phyloP scores from a whole-genome alignment of 2,888 invertebrate genomes.

The Parapristionchus giblindavisi region DNA sequence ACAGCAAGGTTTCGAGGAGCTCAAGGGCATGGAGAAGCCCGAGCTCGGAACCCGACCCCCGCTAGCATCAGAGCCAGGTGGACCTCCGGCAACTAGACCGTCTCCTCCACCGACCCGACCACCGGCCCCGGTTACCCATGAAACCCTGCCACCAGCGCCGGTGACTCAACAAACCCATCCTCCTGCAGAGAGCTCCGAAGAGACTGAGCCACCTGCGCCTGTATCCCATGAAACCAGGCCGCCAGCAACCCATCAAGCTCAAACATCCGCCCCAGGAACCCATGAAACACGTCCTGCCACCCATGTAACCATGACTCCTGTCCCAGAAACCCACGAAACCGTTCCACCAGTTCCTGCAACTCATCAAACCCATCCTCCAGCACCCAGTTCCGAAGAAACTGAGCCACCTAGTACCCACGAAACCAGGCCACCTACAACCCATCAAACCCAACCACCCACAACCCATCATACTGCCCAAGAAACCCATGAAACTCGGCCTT shows the following conservation, averaged over 20 bases:
- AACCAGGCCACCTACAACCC: background rate
- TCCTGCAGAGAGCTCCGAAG: background rate
- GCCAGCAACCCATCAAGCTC: background rate
- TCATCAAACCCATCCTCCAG: background rate
- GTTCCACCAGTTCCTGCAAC: too few species aligned
- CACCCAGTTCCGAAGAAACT: background rate
- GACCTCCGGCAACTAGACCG: background rate
- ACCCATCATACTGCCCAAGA: background rate
- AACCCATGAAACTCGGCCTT: background rate
- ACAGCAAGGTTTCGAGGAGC: conserved; percentile 32
- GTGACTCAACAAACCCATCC: background rate
- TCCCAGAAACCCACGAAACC: too few species aligned
- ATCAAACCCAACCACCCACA: background rate
- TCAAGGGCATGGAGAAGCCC: too few species aligned
- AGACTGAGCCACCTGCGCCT: background rate
- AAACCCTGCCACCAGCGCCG: too few species aligned
- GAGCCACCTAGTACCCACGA: background rate
- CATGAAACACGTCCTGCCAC: conserved; percentile 3
- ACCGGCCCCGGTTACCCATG: too few species aligned
- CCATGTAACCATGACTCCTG: background rate
- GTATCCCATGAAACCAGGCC: background rate
- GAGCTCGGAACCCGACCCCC: background rate
- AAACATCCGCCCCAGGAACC: background rate
- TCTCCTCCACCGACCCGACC: background rate
- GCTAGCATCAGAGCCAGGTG: background rate